Evolutionary conservation across 2,797 vertebrate species (phyloP), one percentile per base, ranked within the genome.

Genomic region (Mionectes olivaceus): DNA sequence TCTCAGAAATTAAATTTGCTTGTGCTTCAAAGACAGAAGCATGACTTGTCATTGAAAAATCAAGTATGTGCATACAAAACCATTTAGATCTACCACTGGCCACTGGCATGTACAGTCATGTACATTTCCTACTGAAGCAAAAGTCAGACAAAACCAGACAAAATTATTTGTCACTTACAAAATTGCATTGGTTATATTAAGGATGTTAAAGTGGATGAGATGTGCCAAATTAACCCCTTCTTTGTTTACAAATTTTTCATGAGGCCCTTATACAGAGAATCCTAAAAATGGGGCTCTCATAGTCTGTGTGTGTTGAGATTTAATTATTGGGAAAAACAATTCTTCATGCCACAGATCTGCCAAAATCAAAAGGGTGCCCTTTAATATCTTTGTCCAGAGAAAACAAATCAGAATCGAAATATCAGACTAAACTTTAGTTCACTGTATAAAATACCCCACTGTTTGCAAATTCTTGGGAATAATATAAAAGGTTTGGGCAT

Each of bases 41-140:
- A 24, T 49, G 27, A 79, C 35, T 44, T 67, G 70, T 12, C 28
- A 61, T 28, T 82, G 55, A 73, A 73, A 86, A 71, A 25, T 61
- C 18, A 56, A 69, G 2, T 30, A 15, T 2, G 7, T 32, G 9
- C 9, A 35, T 25, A 57, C 9, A 28, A 27, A 84, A 35, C 12
- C 24, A 11, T 44, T 71, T 9, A 57, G 33, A 52, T 82, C 61
- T 60, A 60, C 65, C 11, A 75, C 52, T 52, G 82, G 37, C 49
- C 53, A 73, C 24, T 5, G 10, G 30, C n/a, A 64, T 2, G 16
- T 19, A 70, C 7, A 12, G 30, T 49, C 1, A 1, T 0, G 2
- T 17, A 30, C 17, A 17, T 39, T 64, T 57, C 50, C 39, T 14
- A 39, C 14, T 57, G 27, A 87, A 90, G 35, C 6, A 90, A 79